Conservation (phyloP, 1,140 invertebrate species). For the Doryteuthis pealeii region DNA sequence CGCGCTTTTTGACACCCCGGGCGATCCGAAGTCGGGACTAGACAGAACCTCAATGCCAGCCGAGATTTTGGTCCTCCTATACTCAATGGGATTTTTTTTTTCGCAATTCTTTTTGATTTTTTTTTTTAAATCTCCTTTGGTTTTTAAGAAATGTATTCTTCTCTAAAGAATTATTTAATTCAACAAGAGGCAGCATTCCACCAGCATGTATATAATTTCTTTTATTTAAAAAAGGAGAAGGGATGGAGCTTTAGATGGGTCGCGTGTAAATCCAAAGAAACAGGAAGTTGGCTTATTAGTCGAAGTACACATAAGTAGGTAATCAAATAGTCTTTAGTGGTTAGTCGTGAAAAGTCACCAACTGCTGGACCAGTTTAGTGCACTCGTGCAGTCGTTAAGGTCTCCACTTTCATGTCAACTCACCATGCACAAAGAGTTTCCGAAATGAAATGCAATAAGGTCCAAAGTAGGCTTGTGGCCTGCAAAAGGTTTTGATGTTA, state of each 20-base stretch:
- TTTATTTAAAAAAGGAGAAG: neutral
- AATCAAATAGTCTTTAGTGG: constrained; percentile 63
- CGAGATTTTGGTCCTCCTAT: no score
- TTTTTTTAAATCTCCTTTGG: no score
- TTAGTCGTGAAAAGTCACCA: constrained; percentile 38
- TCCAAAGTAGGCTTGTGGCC: constrained; percentile 1
- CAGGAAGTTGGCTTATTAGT: constrained; percentile 71
- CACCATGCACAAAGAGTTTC: constrained; percentile 74
- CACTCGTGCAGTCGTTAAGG: constrained; percentile 43
- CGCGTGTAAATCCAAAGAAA: constrained; percentile 62
- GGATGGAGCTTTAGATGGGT: neutral
- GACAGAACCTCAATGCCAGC: no score
- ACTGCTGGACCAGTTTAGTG: constrained; percentile 48
- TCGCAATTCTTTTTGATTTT: no score
- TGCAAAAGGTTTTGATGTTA: neutral
- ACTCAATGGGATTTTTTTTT: no score
- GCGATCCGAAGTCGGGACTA: no score
- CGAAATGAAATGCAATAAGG: constrained; percentile 66
- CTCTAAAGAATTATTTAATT: no score
- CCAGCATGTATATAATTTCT: no score
- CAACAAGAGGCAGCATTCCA: no score
- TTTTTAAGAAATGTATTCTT: no score
- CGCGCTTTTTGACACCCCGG: no score
- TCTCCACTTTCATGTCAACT: constrained; percentile 70
- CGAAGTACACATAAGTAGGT: constrained; percentile 68